phyloP scores from a whole-genome alignment of 2,797 vertebrate genomes.

The Danio choprae region DNA sequence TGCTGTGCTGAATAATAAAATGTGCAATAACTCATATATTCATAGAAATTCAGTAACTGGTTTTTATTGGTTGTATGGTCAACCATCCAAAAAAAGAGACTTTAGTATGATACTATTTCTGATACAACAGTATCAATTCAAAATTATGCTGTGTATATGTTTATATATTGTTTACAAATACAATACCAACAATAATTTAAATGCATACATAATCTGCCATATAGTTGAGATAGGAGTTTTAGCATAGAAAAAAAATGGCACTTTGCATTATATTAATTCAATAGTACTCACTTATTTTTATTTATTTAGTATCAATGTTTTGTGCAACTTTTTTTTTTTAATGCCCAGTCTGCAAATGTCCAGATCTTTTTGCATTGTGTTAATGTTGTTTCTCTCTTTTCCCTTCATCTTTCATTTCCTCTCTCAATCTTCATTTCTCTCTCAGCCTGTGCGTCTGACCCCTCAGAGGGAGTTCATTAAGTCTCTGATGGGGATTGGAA shows the following conservation, averaged over 20 bases:
- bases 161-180: not conserved
- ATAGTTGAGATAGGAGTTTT: not conserved
- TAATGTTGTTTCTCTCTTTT: conserved; percentile 1
- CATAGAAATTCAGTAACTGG: not conserved
- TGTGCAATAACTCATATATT: conserved; percentile 21
- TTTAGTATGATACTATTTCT: conserved; percentile 9
- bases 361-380: not conserved
- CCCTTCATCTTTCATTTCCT: not conserved
- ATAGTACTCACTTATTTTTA: not conserved
- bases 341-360: not conserved
- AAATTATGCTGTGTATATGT: not conserved
- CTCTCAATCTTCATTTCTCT: not conserved
- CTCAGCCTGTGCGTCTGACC: conserved; percentile 87
- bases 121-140: not conserved
- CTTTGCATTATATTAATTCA: not conserved
- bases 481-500: conserved; percentile 93
- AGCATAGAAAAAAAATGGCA: not conserved
- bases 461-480: conserved; percentile 96
- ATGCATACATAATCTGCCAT: not conserved
- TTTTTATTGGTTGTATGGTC: not conserved
- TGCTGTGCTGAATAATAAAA: conserved; percentile 41
- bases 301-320: not conserved
- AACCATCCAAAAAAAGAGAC: not conserved
- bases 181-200: not conserved
- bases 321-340: not conserved